Evolutionary conservation across 2,888 invertebrate genomes (phyloP).

Genomic region (Philereme transversata): DNA sequence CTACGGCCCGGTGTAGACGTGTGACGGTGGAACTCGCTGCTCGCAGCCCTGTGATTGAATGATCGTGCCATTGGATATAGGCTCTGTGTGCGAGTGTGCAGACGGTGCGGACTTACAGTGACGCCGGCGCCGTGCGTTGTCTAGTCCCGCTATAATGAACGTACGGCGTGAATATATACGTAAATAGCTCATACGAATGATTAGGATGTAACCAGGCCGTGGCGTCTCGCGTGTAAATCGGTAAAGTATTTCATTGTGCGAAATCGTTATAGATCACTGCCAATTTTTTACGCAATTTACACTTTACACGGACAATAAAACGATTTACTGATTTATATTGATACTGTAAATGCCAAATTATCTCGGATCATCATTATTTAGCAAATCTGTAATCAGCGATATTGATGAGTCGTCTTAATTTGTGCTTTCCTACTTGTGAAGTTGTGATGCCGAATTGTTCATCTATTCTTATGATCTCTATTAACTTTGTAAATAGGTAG

Average conservation of each 20-base stretch:
- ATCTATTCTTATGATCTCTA: constrained; percentile 41
- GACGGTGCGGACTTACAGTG: constrained; percentile 31
- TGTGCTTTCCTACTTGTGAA: constrained; percentile 5
- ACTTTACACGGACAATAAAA: constrained; percentile 30
- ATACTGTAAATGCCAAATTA: constrained; percentile 22
- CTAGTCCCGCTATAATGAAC: constrained; percentile 68
- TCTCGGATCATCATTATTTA: constrained; percentile 31
- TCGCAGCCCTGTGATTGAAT: constrained; percentile 29
- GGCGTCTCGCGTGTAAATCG: constrained; percentile 47
- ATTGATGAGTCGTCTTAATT: constrained; percentile 23
- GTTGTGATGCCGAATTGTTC: constrained; percentile 24
- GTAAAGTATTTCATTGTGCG: constrained; percentile 46
- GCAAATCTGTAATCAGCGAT: constrained; percentile 13
- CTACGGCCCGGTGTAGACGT: constrained; percentile 72
- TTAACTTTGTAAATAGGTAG: constrained; percentile 38
- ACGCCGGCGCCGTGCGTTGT: constrained; percentile 56
- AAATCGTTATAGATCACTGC: constrained; percentile 32
- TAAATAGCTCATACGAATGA: constrained; percentile 68
- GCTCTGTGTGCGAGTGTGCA: constrained; percentile 39
- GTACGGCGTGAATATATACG: constrained; percentile 73
- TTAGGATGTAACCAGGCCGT: constrained; percentile 38
- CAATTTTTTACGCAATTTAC: constrained; percentile 32
- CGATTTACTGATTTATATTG: constrained; percentile 44
- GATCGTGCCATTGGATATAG: constrained; percentile 36
- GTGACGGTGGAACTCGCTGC: background rate